Evolutionary conservation across 2,113 vertebrate genomes (phyloP).

Genomic region (Hemicordylus capensis): DNA sequence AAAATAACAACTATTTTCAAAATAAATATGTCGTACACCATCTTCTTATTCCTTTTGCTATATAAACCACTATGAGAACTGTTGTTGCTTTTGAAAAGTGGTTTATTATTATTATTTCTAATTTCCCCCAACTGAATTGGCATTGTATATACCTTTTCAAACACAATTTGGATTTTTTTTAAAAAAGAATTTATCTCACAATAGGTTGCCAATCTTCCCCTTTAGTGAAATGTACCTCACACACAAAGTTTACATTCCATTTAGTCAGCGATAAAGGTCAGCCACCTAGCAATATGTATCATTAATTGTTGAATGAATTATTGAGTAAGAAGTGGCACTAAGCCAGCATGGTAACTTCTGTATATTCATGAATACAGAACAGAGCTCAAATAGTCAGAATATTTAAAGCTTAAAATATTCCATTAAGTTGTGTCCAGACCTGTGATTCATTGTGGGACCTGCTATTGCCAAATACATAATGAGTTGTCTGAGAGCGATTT

Average conservation of each 20-base stretch:
- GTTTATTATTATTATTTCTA: too few species aligned
- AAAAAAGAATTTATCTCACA: not conserved
- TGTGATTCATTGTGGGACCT: not conserved
- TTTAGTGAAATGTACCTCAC: not conserved
- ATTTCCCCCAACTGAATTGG: not conserved
- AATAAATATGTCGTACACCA: too few species aligned
- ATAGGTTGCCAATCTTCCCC: not conserved
- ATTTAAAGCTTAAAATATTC: constrained; percentile 13
- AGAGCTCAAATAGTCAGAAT: not conserved
- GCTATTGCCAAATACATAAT: constrained; percentile 7
- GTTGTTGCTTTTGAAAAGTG: too few species aligned
- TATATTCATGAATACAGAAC: constrained; percentile 9
- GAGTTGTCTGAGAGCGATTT: not conserved
- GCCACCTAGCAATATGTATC: constrained; percentile 14
- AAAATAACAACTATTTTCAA: too few species aligned
- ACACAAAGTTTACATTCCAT: not conserved
- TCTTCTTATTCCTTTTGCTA: too few species aligned
- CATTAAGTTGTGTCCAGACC: constrained; percentile 12
- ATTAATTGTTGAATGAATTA: constrained; percentile 26
- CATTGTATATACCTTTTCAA: not conserved
- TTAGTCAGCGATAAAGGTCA: constrained; percentile 3
- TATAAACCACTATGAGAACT: too few species aligned
- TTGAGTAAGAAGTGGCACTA: not conserved
- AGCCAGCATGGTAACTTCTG: not conserved
- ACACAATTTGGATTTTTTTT: not conserved